Evolutionary conservation across 2,797 vertebrate genomes (phyloP), one percentile per base, ranked within the genome.

Genomic region (Oophaga sylvatica): DNA sequence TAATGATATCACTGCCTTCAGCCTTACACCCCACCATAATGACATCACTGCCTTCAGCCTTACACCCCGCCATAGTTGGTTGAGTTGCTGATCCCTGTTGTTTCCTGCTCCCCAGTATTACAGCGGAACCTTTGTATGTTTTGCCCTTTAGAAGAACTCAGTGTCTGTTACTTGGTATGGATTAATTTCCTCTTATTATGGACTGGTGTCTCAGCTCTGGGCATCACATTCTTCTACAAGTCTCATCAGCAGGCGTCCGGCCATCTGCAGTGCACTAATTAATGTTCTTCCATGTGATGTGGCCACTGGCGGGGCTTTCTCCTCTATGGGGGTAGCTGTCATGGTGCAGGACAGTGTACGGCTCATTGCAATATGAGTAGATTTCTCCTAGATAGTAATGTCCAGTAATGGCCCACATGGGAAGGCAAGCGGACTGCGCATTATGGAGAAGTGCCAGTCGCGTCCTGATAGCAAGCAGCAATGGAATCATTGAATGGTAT

Each of bases 371-470:
- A 26, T 60, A 31, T 59, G 35, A 11, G 63, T 67, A 10, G 57
- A 76, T 68, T 79, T 79, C 81, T 83, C 35, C 62, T 60, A 78
- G 53, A 60, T 35, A 68, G 75, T 71, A 53, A 78, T 86, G n/a
- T 83, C 22, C 57, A 26, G 65, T 78, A 87, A 84, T 87, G 53
- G 86, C 45, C 41, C 68, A 80, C 83, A 41, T 12, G 13, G 71
- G 80, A 31, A 68, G 41, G 77, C 9, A 6, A 59, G 48, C 48
- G 71, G 22, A 22, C 71, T 60, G 13, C 60, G n/a, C 67, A 60
- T 63, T 29, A 67, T 29, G 16, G 17, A 22, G n/a, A 31, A 75
- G 56, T 63, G 45, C 63, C 31, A 57, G 22, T 60, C 31, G 31
- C 45, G 57, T 83, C 57, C n/a, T 20, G 81, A 60, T 80, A 20